Evolutionary conservation across 2,888 invertebrate genomes (phyloP).

Genomic region (Drosophila melanosoma): DNA sequence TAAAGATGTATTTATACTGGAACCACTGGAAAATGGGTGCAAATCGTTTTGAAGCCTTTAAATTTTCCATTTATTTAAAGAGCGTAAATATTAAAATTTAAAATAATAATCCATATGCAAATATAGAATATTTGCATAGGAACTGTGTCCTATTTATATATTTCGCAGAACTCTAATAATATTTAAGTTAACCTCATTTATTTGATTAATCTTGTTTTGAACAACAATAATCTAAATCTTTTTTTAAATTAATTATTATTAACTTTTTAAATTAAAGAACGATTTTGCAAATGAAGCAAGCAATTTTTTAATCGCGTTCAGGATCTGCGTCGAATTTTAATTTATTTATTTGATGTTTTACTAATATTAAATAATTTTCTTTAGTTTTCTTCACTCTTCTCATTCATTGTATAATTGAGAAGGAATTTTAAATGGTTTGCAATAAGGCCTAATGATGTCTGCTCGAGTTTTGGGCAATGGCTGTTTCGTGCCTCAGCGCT

Average conservation of each 20-base stretch:
- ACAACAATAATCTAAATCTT: background rate
- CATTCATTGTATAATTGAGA: background rate
- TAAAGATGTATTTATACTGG: background rate
- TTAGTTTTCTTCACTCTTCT: background rate
- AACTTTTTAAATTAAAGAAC: background rate
- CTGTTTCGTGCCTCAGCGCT: conserved; percentile 1
- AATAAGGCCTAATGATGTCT: conserved; percentile 24
- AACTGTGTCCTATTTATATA: background rate
- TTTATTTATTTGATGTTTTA: background rate
- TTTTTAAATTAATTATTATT: background rate
- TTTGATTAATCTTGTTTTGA: background rate
- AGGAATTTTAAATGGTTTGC: background rate
- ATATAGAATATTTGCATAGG: background rate
- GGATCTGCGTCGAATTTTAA: background rate
- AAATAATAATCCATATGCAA: background rate
- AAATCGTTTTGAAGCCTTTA: background rate
- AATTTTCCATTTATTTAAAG: background rate
- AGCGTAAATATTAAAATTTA: no score
- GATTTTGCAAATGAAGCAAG: background rate
- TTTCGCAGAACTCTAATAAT: background rate
- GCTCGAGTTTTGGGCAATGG: conserved; percentile 8
- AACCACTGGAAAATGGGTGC: background rate
- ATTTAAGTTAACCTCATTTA: background rate
- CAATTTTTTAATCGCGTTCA: background rate
- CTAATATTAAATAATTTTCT: background rate